A percentile compares a stretch with the other conserved stretches of the same genome.
These are phyloP conservation scores for Pipistrellus pygmaeus DNA, from an alignment of 2,797 vertebrate species.

Conservation along the genomic window DNA sequence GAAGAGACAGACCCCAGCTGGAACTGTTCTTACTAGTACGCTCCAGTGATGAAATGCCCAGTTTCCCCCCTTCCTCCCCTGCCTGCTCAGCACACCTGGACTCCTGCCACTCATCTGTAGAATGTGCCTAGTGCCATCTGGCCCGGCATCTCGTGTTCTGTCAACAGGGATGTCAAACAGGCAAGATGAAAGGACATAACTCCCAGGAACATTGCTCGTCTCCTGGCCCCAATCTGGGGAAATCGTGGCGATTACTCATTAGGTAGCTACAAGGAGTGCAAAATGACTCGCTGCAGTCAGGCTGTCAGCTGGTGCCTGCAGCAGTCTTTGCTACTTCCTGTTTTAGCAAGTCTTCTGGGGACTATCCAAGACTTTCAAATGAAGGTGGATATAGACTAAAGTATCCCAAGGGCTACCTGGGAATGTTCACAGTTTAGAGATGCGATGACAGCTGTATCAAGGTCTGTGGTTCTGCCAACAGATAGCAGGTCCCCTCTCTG, in stretches of 20 bases:
- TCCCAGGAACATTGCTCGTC: slow-evolving; percentile 63
- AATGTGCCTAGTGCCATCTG: slow-evolving; percentile 72
- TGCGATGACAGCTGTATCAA: neutral
- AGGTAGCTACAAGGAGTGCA: slow-evolving; percentile 68
- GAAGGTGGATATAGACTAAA: neutral
- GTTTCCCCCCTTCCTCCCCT: slow-evolving; percentile 5
- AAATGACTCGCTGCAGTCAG: slow-evolving; percentile 2
- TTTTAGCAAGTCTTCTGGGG: slow-evolving; percentile 52
- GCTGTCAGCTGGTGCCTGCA: slow-evolving; percentile 61
- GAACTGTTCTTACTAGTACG: slow-evolving; percentile 56
- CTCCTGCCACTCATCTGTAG: slow-evolving; percentile 71
- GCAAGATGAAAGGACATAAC: slow-evolving; percentile 76
- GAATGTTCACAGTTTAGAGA: slow-evolving; percentile 21
- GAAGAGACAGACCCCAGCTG: slow-evolving; percentile 74
- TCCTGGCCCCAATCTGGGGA: slow-evolving; percentile 43
- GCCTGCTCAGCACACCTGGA: slow-evolving; percentile 73
- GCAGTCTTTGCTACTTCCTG: slow-evolving; percentile 39
- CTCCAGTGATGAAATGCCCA: slow-evolving; percentile 58
- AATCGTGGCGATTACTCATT: slow-evolving; percentile 66
- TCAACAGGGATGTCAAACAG: slow-evolving; percentile 81
- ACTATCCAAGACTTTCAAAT: slow-evolving; percentile 3
- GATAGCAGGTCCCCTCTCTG: neutral
- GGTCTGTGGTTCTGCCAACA: neutral
- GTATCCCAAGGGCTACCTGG: neutral
- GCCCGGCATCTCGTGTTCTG: slow-evolving; percentile 60